Evolutionary conservation across 2,888 invertebrate genomes (phyloP).

Genomic region (Caenorhabditis sinica): DNA sequence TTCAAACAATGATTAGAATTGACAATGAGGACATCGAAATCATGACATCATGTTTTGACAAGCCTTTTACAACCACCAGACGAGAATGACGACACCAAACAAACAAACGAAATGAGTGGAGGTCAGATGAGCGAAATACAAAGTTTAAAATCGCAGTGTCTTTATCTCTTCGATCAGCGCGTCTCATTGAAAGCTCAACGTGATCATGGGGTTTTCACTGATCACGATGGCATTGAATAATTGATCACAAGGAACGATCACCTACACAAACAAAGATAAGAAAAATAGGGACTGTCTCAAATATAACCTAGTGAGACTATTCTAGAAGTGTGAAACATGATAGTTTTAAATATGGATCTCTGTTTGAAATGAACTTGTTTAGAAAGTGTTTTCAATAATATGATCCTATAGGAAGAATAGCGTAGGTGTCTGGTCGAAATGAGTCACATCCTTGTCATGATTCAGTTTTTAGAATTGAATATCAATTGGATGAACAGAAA

Average conservation of each 20-base stretch:
- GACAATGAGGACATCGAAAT: neutral
- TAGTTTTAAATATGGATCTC: neutral
- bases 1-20: neutral
- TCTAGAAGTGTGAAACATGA: neutral
- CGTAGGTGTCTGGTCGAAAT: neutral
- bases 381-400: neutral
- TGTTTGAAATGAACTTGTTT: neutral
- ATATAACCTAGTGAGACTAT: neutral
- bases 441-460: neutral
- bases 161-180: slow-evolving; percentile 37
- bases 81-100: slow-evolving; percentile 34
- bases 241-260: slow-evolving; percentile 57
- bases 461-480: neutral
- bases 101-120: slow-evolving; percentile 20
- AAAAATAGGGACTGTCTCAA: neutral
- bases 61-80: neutral
- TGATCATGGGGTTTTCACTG: slow-evolving; percentile 46
- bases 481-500: neutral
- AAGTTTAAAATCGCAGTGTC: slow-evolving; percentile 34
- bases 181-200: slow-evolving; percentile 33
- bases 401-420: neutral
- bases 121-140: slow-evolving; percentile 46
- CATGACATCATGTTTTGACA: slow-evolving; percentile 45
- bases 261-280: slow-evolving; percentile 20
- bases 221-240: slow-evolving; percentile 50